Percentiles rank a stretch among this genome's conserved stretches.
Conservation (phyloP, 2,113 vertebrate genomes). For the Cairina moschata region DNA sequence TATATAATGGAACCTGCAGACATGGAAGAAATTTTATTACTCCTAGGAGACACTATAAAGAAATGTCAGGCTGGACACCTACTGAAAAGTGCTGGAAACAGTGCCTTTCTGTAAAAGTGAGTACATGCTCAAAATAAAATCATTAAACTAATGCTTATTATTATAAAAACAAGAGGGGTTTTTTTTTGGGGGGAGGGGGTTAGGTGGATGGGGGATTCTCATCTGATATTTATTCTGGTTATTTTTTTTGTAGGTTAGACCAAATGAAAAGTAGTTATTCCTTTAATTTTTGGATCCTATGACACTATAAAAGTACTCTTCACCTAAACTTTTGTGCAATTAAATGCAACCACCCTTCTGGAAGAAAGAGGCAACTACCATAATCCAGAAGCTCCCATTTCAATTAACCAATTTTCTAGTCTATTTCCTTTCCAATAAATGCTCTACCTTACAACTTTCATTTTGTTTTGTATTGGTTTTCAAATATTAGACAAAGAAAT, state of each 20-base stretch:
- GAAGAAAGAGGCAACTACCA: not conserved
- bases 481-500: not conserved
- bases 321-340: not conserved
- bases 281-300: not conserved
- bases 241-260: not conserved
- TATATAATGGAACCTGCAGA: slow-evolving; percentile 19
- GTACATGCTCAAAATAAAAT: not conserved
- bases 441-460: not conserved
- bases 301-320: not conserved
- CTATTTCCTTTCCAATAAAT: not conserved
- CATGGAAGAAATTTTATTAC: slow-evolving; percentile 15
- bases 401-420: not conserved
- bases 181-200: too few relatives aligned
- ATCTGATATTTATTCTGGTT: not conserved
- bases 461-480: not conserved
- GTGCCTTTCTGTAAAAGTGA: not conserved
- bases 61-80: slow-evolving; percentile 8
- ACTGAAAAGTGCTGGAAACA: not conserved
- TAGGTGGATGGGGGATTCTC: not conserved
- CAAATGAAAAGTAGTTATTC: not conserved
- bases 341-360: not conserved
- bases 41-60: not conserved
- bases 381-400: not conserved
- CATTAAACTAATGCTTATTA: not conserved
- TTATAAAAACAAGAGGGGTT: not conserved